phyloP scores from a whole-genome alignment of 2,888 invertebrate species.

The Morinoia aosen region DNA sequence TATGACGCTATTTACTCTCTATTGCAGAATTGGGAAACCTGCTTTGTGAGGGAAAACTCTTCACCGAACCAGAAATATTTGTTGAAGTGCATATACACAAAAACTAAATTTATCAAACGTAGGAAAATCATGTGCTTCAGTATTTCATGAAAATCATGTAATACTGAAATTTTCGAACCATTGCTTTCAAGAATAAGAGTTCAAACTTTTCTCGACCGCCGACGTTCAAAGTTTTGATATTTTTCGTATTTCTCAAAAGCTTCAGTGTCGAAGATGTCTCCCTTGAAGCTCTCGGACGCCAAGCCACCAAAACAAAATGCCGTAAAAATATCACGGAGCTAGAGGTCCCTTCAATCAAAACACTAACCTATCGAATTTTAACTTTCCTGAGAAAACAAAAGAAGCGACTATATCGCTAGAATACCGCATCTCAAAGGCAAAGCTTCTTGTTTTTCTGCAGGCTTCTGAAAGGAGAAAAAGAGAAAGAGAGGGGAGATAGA shows the following conservation, averaged over 20 bases:
- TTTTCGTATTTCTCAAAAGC: background rate
- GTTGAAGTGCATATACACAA: background rate
- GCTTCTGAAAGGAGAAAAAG: background rate
- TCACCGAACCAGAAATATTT: background rate
- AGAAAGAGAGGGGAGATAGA: background rate
- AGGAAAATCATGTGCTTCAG: background rate
- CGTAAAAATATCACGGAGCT: background rate
- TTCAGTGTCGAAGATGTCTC: conserved; percentile 12
- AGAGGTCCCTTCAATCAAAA: conserved; percentile 17
- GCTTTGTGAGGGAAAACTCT: background rate
- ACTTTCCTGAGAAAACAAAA: conserved; percentile 17
- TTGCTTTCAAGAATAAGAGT: background rate
- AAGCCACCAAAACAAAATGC: conserved; percentile 17
- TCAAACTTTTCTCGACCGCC: background rate
- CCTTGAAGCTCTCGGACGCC: background rate
- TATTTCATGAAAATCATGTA: background rate
- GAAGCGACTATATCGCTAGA: background rate
- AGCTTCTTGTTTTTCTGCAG: background rate
- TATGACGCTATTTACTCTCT: background rate
- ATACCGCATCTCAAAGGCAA: conserved; percentile 17
- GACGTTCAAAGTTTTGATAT: background rate
- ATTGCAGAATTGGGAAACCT: background rate
- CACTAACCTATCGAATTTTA: conserved; percentile 17
- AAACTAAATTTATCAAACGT: background rate
- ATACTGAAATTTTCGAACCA: background rate